phyloP scores from a whole-genome alignment of 2,113 vertebrate species.

The Anguilla japonica region DNA sequence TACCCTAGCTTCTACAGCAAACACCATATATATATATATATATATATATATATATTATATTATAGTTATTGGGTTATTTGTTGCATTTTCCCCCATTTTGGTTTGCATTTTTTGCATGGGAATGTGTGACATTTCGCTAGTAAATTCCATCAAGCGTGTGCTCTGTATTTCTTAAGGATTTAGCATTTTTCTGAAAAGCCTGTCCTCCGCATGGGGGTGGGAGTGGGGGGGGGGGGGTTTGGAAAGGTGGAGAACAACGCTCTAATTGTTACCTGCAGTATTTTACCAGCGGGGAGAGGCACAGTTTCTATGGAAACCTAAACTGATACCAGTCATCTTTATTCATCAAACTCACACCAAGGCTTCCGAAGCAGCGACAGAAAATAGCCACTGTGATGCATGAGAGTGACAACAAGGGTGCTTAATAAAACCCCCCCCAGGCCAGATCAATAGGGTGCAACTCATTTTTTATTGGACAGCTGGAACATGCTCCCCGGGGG shows the following conservation, averaged over 20 bases:
- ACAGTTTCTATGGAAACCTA: constrained; percentile 52
- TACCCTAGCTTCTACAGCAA: too few relatives aligned
- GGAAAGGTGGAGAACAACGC: background rate
- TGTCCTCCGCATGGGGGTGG: background rate
- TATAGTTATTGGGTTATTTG: too few relatives aligned
- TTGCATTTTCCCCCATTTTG: too few relatives aligned
- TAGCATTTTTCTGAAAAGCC: background rate
- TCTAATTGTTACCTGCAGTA: background rate
- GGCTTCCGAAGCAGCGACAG: constrained; percentile 17
- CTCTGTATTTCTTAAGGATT: too few relatives aligned
- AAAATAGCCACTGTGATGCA: constrained; percentile 36
- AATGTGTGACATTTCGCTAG: too few relatives aligned
- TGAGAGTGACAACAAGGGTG: constrained; percentile 14
- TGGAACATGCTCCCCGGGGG: background rate
- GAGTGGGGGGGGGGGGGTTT: too few relatives aligned
- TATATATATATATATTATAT: too few relatives aligned
- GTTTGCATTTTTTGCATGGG: too few relatives aligned
- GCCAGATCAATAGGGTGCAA: background rate
- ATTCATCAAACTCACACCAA: constrained; percentile 36
- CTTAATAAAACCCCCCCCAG: constrained; percentile 33
- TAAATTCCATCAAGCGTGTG: too few relatives aligned
- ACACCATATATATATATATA: too few relatives aligned
- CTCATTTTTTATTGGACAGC: background rate
- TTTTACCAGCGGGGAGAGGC: background rate
- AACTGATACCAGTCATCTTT: constrained; percentile 48